phyloP scores from a whole-genome alignment of 2,888 invertebrate genomes.

The Stenodera caucasica region DNA sequence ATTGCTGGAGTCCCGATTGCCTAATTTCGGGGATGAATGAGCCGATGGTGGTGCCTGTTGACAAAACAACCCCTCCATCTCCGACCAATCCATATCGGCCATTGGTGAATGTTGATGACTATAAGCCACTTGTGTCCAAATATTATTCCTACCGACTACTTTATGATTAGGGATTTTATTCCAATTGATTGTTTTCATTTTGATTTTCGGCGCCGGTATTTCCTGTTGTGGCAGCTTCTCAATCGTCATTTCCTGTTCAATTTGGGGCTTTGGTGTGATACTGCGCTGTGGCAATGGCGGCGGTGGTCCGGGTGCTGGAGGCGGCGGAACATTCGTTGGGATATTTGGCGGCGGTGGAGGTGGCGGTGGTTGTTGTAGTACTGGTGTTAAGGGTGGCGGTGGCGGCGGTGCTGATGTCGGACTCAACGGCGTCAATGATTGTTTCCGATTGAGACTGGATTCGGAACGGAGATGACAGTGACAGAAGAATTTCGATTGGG shows the following conservation, averaged over 20 bases:
- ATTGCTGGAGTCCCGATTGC: conserved; percentile 55
- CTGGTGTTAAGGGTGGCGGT: conserved; percentile 48
- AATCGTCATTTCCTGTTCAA: conserved; percentile 50
- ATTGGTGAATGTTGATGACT: conserved; percentile 82
- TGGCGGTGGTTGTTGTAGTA: conserved; percentile 51
- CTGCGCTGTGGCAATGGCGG: conserved; percentile 36
- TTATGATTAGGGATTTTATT: conserved; percentile 93
- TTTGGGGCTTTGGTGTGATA: conserved; percentile 35
- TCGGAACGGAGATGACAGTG: conserved; percentile 63
- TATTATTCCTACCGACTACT: conserved; percentile 86
- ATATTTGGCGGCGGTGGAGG: conserved; percentile 52
- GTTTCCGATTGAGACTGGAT: conserved; percentile 66
- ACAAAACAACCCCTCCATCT: conserved; percentile 93
- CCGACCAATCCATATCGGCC: conserved; percentile 87
- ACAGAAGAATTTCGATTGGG: conserved; percentile 59
- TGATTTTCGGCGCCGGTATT: conserved; percentile 90
- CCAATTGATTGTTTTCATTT: conserved; percentile 99
- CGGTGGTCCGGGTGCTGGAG: conserved; percentile 56
- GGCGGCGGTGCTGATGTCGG: conserved; percentile 45
- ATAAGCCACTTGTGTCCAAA: conserved; percentile 89
- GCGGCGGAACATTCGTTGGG: conserved; percentile 37
- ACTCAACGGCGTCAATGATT: conserved; percentile 56
- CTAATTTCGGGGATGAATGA: conserved; percentile 60
- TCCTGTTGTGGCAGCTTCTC: conserved; percentile 84
- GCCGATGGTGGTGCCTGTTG: conserved; percentile 71